Evolutionary conservation across 2,113 vertebrate genomes (phyloP), one percentile per base, ranked within the genome.

Genomic region (Sylvilagus bachmani): DNA sequence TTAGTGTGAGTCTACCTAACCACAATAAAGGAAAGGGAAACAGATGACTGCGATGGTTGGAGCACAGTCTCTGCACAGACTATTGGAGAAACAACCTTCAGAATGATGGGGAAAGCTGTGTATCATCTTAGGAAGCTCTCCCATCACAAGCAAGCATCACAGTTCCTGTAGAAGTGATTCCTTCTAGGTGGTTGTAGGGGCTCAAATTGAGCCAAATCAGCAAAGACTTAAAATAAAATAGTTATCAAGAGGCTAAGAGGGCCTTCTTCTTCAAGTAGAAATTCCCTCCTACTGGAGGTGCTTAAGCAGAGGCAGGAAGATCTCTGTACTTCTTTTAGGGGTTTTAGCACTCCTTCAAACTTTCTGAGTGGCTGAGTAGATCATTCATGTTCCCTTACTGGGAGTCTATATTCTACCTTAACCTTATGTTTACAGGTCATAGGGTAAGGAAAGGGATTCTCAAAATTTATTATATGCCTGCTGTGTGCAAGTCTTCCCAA

Each of bases 111-210:
- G 25, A n/a, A 87, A 92, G 36, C 4, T 73, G 19, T 3, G 4
- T 51, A 33, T 51, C 13, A 27, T 33, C 10, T 82, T 87, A 31
- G 17, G 44, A 58, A 89, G 4, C 25, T 70, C 53, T 71, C 29
- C 25, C 12, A n/a, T 90, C 66, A 88, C 38, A 92, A 92, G 78
- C 90, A 92, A 96, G 33, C 8, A n/a, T 89, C 36, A 24, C 44
- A 2, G 78, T 91, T 90, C 6, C 64, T 29, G 14, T 75, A 61
- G 10, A 74, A 93, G 25, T 16, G 29, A 80, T 73, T 58, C 86
- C 27, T 38, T 29, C 31, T 91, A 66, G 7, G 58, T 66, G 44
- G 13, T 12, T 66, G n/a, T n/a, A 33, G 55, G 12, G 3, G 2
- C 10, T 82, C 62, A 64, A 73, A 49, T 44, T 58, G 75, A 93